phyloP scores from a whole-genome alignment of 2,888 invertebrate species.

The Acleris sparsana region DNA sequence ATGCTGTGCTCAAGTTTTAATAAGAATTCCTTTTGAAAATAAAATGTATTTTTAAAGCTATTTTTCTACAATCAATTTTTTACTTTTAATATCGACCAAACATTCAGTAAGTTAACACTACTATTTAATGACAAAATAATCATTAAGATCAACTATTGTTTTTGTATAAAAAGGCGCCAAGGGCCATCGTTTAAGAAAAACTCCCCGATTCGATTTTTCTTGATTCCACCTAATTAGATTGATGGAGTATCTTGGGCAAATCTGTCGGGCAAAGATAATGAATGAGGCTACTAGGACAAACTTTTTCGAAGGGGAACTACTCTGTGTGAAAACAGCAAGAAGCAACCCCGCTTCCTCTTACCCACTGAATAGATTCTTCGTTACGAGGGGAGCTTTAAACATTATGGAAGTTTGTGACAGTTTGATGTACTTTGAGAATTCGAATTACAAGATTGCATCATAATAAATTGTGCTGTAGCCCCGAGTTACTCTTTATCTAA shows the following conservation, averaged over 20 bases:
- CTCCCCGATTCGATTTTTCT: slow-evolving; percentile 57
- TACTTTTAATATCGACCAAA: no score
- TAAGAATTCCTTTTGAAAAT: background rate
- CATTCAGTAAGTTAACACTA: background rate
- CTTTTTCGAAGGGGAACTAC: slow-evolving; percentile 53
- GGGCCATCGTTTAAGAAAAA: slow-evolving; percentile 29
- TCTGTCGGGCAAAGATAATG: slow-evolving; percentile 72
- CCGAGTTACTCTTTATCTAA: slow-evolving; percentile 33
- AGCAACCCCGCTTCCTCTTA: slow-evolving; percentile 17
- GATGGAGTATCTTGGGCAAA: slow-evolving; percentile 68
- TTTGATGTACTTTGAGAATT: slow-evolving; percentile 34
- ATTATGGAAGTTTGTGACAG: slow-evolving; percentile 42
- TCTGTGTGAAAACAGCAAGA: slow-evolving; percentile 28
- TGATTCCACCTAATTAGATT: slow-evolving; percentile 71
- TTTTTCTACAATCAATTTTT: no score
- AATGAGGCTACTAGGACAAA: slow-evolving; percentile 60
- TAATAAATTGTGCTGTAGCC: slow-evolving; percentile 38
- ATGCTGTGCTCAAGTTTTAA: background rate
- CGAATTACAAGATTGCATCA: slow-evolving; percentile 37
- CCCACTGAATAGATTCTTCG: slow-evolving; percentile 15
- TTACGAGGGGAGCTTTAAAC: slow-evolving; percentile 33
- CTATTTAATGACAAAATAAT: background rate
- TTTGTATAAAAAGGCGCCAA: slow-evolving; percentile 9
- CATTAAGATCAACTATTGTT: slow-evolving; percentile 16
- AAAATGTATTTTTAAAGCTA: background rate